Conservation (phyloP, 2,113 vertebrate species). For the Eidolon helvum region DNA sequence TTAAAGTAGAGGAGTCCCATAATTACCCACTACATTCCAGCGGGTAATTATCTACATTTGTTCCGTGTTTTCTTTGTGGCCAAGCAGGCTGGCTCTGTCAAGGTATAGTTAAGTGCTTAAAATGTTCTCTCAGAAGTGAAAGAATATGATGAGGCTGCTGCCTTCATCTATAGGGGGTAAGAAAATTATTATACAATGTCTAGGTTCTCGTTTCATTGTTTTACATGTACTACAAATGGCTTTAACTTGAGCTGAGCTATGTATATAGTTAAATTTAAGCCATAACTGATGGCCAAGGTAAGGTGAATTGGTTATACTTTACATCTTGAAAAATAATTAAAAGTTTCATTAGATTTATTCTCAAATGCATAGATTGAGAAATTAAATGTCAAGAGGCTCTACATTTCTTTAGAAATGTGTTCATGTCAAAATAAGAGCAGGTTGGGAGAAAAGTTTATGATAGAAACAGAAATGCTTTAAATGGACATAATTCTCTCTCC, state of each 20-base stretch:
- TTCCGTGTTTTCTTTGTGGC: not conserved
- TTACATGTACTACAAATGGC: not conserved
- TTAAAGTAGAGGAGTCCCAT: slow-evolving; percentile 26
- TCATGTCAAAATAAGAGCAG: slow-evolving; percentile 21
- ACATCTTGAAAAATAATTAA: not conserved
- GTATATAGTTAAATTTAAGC: not conserved
- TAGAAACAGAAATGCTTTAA: not conserved
- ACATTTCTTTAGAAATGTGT: slow-evolving; percentile 36
- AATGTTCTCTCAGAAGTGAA: not conserved
- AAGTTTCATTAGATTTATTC: slow-evolving; percentile 38
- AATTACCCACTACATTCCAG: slow-evolving; percentile 17
- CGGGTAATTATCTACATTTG: slow-evolving; percentile 16
- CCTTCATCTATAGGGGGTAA: not conserved
- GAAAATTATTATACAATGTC: not conserved
- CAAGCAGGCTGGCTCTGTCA: not conserved
- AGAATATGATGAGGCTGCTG: not conserved
- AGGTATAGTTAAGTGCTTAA: not conserved
- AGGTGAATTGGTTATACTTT: not conserved
- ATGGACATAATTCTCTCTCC: not conserved
- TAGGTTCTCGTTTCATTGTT: not conserved
- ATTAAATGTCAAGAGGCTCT: slow-evolving; percentile 38
- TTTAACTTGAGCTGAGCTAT: not conserved
- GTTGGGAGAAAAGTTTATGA: not conserved
- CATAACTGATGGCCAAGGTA: not conserved
- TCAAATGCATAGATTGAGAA: not conserved